Conservation (phyloP, 2,113 vertebrate species). For the Hemiscyllium ocellatum region DNA sequence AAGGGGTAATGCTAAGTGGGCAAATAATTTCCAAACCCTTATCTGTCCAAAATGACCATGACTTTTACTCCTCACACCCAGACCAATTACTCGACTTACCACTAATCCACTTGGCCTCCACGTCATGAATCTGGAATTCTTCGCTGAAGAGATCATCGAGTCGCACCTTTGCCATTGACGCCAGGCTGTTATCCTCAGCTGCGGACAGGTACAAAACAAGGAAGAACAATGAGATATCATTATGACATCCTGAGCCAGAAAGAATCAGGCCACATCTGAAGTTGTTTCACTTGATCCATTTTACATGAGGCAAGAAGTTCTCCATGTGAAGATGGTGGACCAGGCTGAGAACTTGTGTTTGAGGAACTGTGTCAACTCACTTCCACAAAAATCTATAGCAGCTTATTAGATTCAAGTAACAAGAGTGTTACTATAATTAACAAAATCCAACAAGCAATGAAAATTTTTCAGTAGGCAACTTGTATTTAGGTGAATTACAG, state of each 20-base stretch:
- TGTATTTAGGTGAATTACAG: no score
- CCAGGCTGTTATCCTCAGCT: constrained; percentile 86
- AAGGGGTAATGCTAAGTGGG: neutral
- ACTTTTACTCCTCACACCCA: neutral
- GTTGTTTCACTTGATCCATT: neutral
- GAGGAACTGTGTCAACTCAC: neutral
- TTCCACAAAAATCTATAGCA: neutral
- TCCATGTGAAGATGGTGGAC: neutral
- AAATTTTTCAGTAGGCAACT: no score
- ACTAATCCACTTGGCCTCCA: constrained; percentile 86
- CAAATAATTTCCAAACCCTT: neutral
- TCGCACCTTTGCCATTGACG: constrained; percentile 80
- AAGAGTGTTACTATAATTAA: neutral
- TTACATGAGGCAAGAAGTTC: neutral
- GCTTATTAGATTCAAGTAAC: neutral
- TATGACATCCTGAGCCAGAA: neutral
- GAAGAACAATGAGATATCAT: neutral
- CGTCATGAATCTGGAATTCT: constrained; percentile 81
- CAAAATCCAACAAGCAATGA: neutral
- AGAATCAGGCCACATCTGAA: neutral
- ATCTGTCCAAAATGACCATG: neutral
- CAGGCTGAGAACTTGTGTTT: neutral
- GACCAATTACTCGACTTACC: constrained; percentile 59
- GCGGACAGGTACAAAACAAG: neutral
- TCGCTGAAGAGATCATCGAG: constrained; percentile 81